Conservation (phyloP, 2,888 invertebrate genomes). For the Mesochorus sp. region DNA sequence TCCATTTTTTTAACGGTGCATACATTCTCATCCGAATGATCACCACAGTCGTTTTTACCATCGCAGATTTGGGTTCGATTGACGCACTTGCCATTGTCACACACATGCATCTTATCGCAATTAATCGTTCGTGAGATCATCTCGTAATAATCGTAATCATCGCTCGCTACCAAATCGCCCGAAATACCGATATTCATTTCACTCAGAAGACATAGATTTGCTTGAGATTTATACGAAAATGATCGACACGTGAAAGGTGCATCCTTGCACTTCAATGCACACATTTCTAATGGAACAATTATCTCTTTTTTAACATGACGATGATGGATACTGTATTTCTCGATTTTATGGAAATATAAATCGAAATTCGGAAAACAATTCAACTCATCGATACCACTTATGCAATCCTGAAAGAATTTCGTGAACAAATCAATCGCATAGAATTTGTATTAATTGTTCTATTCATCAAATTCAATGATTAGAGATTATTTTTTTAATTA, state of each 20-base stretch:
- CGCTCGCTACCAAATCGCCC: slow-evolving; percentile 81
- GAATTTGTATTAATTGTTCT: no score
- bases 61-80: slow-evolving; percentile 85
- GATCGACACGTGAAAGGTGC: slow-evolving; percentile 84
- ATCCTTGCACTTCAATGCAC: slow-evolving; percentile 84
- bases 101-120: slow-evolving; percentile 84
- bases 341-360: slow-evolving; percentile 81
- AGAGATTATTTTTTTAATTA: no score
- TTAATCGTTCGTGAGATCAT: slow-evolving; percentile 82
- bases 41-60: slow-evolving; percentile 86
- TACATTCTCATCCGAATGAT: slow-evolving; percentile 85
- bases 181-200: slow-evolving; percentile 83
- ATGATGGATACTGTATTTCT: slow-evolving; percentile 82
- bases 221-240: slow-evolving; percentile 84
- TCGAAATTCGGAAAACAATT: slow-evolving; percentile 82
- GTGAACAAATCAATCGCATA: no score
- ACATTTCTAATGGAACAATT: slow-evolving; percentile 83
- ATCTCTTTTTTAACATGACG: slow-evolving; percentile 84
- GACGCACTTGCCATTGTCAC: slow-evolving; percentile 86
- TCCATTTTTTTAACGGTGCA: slow-evolving; percentile 84
- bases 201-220: slow-evolving; percentile 84
- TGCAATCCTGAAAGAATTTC: no score
- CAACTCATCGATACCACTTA: slow-evolving; percentile 84
- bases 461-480: no score
- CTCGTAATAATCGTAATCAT: slow-evolving; percentile 84